These are phyloP conservation scores for Cassiopea xamachana DNA, from an alignment of 30 jellyfish, hydroid and myxozoan genomes.

Conservation along the genomic window DNA sequence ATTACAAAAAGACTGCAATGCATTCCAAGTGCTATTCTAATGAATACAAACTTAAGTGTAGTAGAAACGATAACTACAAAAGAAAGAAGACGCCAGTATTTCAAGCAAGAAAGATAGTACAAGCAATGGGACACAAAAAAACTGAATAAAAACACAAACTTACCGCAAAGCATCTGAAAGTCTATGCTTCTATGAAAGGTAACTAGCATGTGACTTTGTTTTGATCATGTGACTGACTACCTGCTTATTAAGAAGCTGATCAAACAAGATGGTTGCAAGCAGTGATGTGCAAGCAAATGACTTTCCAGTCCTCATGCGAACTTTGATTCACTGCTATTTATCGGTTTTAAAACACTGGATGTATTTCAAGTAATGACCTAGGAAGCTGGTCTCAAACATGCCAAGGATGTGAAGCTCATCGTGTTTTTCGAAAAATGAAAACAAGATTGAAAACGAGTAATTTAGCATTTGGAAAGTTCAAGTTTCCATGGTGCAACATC, in stretches of 20 bases:
- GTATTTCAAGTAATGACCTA: background rate
- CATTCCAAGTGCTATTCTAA: background rate
- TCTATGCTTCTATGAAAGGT: background rate
- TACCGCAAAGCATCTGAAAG: background rate
- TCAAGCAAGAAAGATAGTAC: background rate
- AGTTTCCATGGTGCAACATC: no score
- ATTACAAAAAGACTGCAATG: background rate
- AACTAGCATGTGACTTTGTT: constrained; percentile 53
- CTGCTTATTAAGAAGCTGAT: constrained; percentile 41
- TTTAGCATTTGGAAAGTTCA: no score
- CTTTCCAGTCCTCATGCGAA: no score
- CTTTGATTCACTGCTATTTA: background rate
- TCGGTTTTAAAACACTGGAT: background rate
- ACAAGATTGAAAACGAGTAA: no score
- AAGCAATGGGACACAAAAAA: background rate
- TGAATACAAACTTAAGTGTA: background rate
- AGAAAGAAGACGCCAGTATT: background rate
- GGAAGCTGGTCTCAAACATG: background rate
- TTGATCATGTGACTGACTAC: constrained; percentile 46
- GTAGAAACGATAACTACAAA: background rate
- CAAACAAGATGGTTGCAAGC: constrained; percentile 16
- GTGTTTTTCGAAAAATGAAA: no score
- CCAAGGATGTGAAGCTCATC: background rate
- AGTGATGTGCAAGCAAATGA: background rate
- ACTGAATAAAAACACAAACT: background rate